phyloP scores from a whole-genome alignment of 2,888 invertebrate species.

The Sesamia inferens region DNA sequence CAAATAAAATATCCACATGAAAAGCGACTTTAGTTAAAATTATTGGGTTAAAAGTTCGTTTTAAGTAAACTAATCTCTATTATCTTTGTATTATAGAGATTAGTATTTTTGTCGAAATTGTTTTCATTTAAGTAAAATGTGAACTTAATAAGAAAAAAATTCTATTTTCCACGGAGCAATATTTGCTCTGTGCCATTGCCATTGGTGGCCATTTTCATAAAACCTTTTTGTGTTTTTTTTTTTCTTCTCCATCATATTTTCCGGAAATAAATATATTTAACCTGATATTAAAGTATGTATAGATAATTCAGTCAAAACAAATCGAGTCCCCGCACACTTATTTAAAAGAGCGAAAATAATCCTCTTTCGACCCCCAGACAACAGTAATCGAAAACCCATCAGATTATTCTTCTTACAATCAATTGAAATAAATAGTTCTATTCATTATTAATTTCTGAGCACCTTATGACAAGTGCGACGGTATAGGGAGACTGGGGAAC shows the following conservation, averaged over 20 bases:
- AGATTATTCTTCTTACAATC: constrained; percentile 47
- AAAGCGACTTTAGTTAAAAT: not conserved
- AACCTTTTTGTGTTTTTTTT: too few species aligned
- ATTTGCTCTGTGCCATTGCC: too few species aligned
- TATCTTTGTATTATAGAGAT: not conserved
- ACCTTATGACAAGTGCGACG: constrained; percentile 44
- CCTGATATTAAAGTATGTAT: not conserved
- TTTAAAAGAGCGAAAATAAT: constrained; percentile 33
- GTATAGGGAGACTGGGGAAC: constrained; percentile 21
- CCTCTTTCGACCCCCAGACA: constrained; percentile 30
- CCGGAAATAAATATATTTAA: not conserved
- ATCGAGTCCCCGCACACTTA: constrained; percentile 7
- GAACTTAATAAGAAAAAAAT: not conserved
- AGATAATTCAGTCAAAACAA: constrained; percentile 27
- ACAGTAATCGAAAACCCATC: constrained; percentile 40
- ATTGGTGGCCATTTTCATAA: too few species aligned
- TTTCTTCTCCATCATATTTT: too few species aligned
- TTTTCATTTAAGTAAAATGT: not conserved
- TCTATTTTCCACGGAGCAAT: too few species aligned
- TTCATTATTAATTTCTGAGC: constrained; percentile 59
- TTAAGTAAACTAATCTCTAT: too few species aligned
- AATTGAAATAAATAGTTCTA: constrained; percentile 59
- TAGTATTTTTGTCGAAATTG: not conserved
- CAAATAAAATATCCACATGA: not conserved
- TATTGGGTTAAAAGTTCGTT: not conserved